These are phyloP conservation scores for Protula sp. DNA, from an alignment of 2,888 invertebrate genomes.

Conservation along the genomic window DNA sequence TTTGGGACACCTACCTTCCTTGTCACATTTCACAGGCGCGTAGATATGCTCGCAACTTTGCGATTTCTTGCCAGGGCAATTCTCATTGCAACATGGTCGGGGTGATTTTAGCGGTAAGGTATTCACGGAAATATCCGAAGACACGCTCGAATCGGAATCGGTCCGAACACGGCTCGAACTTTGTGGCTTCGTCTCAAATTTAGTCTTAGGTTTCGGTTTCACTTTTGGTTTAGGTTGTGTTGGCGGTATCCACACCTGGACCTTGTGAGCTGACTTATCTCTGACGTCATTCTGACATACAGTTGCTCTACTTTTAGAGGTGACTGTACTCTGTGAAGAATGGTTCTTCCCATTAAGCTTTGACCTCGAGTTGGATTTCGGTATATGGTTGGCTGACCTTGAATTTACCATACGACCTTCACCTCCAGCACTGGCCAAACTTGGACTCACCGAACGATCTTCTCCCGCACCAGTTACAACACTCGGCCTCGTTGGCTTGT, in stretches of 20 bases:
- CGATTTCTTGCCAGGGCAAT: not conserved
- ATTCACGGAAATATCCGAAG: not conserved
- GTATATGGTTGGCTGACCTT: not conserved
- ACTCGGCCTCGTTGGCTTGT: not conserved
- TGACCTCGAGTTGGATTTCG: not conserved
- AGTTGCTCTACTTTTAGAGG: too few relatives aligned
- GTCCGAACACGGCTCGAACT: too few relatives aligned
- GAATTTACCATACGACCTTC: not conserved
- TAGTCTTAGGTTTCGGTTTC: not conserved
- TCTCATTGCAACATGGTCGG: not conserved
- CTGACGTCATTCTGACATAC: not conserved
- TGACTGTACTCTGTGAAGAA: too few relatives aligned
- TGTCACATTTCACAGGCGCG: not conserved
- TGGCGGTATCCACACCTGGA: not conserved
- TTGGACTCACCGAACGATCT: not conserved
- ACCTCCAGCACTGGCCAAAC: not conserved
- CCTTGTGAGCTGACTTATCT: not conserved
- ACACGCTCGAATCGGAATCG: not conserved
- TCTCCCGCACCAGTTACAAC: not conserved
- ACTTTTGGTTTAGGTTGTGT: not conserved
- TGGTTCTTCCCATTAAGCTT: not conserved
- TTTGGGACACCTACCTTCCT: not conserved
- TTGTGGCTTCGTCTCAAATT: not conserved
- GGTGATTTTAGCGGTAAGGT: too few relatives aligned
- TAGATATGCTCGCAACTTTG: conserved; percentile 16